Evolutionary conservation across 2,888 invertebrate species (phyloP).

Genomic region (Lasius platythorax): DNA sequence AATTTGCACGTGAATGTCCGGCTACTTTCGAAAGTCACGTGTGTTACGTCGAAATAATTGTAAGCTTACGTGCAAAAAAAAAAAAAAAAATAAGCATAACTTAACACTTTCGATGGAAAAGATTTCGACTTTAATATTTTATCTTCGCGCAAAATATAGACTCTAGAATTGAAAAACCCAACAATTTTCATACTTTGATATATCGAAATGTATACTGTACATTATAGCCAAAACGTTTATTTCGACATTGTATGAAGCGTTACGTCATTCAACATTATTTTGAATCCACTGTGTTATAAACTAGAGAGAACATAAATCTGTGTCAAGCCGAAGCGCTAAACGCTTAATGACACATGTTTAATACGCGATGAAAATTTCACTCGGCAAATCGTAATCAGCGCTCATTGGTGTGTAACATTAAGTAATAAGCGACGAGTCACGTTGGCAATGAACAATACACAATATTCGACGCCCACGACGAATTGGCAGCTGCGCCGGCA

Average conservation of each 20-base stretch:
- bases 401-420: constrained; percentile 50
- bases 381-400: constrained; percentile 27
- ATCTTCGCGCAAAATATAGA: not conserved
- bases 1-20: not conserved
- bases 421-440: constrained; percentile 53
- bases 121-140: not conserved
- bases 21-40: not conserved
- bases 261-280: not conserved
- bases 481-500: constrained; percentile 51
- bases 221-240: not conserved
- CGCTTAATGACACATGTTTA: constrained; percentile 13
- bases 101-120: too few species aligned
- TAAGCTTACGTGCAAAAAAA: not conserved
- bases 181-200: not conserved
- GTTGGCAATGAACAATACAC: constrained; percentile 50
- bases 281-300: not conserved
- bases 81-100: not conserved
- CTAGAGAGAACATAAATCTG: constrained; percentile 6
- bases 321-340: not conserved
- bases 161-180: not conserved
- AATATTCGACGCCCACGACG: constrained; percentile 52
- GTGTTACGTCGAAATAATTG: not conserved
- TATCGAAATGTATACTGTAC: not conserved
- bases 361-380: constrained; percentile 18
- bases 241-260: not conserved